These are phyloP conservation scores for Enteromius fasciolatus DNA, from an alignment of 2,797 vertebrate species.

Conservation along the genomic window DNA sequence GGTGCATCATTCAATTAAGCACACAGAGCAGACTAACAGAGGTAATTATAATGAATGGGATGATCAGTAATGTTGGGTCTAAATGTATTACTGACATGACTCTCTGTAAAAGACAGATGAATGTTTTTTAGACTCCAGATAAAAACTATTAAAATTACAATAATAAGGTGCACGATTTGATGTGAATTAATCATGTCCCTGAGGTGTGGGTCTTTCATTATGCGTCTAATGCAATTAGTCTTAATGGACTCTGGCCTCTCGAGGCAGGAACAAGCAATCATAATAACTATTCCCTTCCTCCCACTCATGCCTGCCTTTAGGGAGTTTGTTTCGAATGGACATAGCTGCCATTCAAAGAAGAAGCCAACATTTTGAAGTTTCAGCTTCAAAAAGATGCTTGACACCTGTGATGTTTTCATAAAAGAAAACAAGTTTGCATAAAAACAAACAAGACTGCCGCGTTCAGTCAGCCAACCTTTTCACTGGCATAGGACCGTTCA, in stretches of 20 bases:
- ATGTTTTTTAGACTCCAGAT: slow-evolving; percentile 30
- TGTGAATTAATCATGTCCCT: slow-evolving; percentile 47
- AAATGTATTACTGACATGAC: slow-evolving; percentile 41
- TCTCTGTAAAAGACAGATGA: slow-evolving; percentile 17
- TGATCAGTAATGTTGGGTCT: slow-evolving; percentile 15
- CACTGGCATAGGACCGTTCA: neutral
- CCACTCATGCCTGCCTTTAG: slow-evolving; percentile 8
- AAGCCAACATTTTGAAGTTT: neutral
- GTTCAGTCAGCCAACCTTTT: neutral
- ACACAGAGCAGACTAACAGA: slow-evolving; percentile 15
- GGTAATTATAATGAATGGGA: slow-evolving; percentile 39
- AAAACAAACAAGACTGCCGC: neutral
- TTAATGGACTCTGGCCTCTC: slow-evolving; percentile 53
- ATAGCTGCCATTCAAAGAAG: neutral
- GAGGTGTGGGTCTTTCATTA: slow-evolving; percentile 50
- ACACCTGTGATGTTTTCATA: slow-evolving; percentile 16
- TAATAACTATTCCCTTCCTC: slow-evolving; percentile 37
- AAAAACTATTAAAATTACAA: slow-evolving; percentile 34
- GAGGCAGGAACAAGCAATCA: slow-evolving; percentile 46
- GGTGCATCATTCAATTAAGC: slow-evolving; percentile 33
- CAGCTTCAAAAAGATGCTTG: slow-evolving; percentile 22
- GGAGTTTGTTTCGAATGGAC: slow-evolving; percentile 38
- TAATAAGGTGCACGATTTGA: slow-evolving; percentile 24
- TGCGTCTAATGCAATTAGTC: slow-evolving; percentile 49
- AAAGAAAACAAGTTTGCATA: neutral